A percentile compares a stretch with the other conserved stretches of the same genome.
Conservation (phyloP, 2,113 vertebrate genomes). For the Podarcis cretensis region DNA sequence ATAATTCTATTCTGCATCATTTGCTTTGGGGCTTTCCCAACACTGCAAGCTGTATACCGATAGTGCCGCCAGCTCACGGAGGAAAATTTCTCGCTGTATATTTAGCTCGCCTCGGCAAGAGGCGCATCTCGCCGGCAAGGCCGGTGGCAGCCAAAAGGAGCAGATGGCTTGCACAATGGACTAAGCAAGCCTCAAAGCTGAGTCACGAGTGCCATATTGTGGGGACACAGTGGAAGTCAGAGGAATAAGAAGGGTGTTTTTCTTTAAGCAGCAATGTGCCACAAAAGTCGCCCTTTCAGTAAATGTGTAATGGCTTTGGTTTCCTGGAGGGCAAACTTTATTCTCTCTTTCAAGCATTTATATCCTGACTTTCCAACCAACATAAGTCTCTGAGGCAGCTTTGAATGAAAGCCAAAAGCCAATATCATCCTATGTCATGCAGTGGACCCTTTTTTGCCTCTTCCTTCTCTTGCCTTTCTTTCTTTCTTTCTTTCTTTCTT, state of each 20-base stretch:
- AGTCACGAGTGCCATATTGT: not conserved
- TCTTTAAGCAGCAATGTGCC: not conserved
- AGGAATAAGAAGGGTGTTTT: not conserved
- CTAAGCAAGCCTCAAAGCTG: not conserved
- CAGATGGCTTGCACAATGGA: not conserved
- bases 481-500: too few relatives aligned
- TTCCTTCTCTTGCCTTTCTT: too few relatives aligned
- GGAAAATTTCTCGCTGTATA: not conserved
- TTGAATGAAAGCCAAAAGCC: not conserved
- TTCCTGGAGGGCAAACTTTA: not conserved
- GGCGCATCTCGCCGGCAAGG: not conserved
- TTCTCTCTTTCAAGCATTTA: not conserved
- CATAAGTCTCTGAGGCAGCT: not conserved
- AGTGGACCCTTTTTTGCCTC: not conserved
- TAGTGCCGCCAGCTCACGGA: not conserved
- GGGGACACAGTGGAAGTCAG: not conserved
- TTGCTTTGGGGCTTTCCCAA: constrained; percentile 16
- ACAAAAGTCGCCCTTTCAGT: not conserved
- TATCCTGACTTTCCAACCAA: not conserved
- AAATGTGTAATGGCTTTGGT: not conserved
- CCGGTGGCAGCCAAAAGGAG: not conserved
- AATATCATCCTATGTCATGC: not conserved
- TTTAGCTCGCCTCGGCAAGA: not conserved
- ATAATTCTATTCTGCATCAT: constrained; percentile 22
- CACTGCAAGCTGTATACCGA: not conserved